Conservation (phyloP, 2,113 vertebrate species). For the Lasiurus cinereus region DNA sequence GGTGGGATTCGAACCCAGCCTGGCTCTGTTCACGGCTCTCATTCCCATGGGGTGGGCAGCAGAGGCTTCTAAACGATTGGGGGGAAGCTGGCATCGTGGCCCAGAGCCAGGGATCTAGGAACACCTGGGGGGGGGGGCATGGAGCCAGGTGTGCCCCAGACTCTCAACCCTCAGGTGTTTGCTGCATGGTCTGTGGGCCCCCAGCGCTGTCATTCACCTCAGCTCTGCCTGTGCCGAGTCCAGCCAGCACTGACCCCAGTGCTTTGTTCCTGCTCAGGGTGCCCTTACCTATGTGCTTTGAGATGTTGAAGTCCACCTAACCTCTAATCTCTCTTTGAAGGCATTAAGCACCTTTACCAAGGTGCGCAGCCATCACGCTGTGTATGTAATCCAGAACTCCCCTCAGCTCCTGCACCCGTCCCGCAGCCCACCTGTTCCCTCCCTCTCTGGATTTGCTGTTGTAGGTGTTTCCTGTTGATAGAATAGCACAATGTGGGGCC, state of each 20-base stretch:
- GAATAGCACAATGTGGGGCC: accelerated
- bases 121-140: too few relatives aligned
- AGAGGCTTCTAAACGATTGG: neutral
- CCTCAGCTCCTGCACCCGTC: accelerated
- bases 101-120: neutral
- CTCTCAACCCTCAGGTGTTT: accelerated
- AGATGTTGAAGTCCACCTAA: too few relatives aligned
- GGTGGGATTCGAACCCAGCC: neutral
- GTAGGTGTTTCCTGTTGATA: accelerated
- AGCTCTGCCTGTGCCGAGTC: neutral
- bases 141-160: neutral
- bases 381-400: neutral
- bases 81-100: too few relatives aligned
- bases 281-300: accelerated
- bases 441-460: too few relatives aligned
- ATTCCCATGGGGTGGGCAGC: neutral
- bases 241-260: neutral
- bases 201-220: accelerated
- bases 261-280: neutral
- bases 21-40: neutral
- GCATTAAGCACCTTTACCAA: accelerated
- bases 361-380: accelerated
- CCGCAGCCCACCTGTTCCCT: neutral
- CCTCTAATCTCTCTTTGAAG: accelerated
- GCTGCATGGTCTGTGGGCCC: accelerated